Percentiles rank a stretch among this genome's conserved stretches.
Evolutionary conservation across 1,140 invertebrate species (phyloP).

Genomic region (Holotrichia oblita): DNA sequence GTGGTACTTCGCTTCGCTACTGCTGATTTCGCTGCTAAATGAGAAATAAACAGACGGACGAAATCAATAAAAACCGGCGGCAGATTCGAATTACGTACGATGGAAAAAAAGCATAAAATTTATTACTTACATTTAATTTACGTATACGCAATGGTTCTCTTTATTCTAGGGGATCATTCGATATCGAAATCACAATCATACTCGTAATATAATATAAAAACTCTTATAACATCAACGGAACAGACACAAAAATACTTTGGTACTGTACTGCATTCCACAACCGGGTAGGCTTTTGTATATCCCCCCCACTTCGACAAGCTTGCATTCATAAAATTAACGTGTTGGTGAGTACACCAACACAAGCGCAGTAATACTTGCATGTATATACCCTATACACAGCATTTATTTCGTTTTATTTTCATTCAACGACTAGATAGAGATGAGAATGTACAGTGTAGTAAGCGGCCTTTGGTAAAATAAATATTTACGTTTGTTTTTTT

Average conservation of each 20-base stretch:
- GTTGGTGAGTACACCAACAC: background rate
- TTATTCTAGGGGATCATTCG: background rate
- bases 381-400: background rate
- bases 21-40: background rate
- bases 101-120: background rate
- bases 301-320: background rate
- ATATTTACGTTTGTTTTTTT: constrained; percentile 32
- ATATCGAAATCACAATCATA: background rate
- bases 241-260: constrained; percentile 27
- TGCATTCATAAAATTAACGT: constrained; percentile 31
- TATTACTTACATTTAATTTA: constrained; percentile 11
- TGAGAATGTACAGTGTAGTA: background rate
- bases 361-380: background rate
- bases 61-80: constrained; percentile 28
- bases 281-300: constrained; percentile 24
- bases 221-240: constrained; percentile 6
- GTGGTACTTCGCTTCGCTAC: constrained; percentile 13
- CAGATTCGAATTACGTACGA: background rate
- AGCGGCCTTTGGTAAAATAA: constrained; percentile 26
- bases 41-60: background rate
- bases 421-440: constrained; percentile 11
- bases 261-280: constrained; percentile 31
- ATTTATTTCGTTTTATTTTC: constrained; percentile 30
- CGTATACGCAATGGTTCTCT: background rate
- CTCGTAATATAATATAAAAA: background rate